These are phyloP conservation scores for Leptopilina boulardi DNA, from an alignment of 1,140 invertebrate species.

Conservation along the genomic window DNA sequence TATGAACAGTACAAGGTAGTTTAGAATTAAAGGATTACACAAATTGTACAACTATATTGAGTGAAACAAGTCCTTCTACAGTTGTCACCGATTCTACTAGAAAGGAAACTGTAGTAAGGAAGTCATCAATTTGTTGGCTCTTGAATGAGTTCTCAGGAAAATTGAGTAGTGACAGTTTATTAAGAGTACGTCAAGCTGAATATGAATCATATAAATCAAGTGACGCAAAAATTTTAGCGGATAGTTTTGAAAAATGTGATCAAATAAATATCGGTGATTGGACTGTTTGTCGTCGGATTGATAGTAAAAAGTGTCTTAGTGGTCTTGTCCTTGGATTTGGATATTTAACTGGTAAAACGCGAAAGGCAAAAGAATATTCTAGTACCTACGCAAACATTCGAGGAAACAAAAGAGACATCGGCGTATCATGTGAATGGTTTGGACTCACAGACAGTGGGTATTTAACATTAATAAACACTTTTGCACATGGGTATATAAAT, in stretches of 20 bases:
- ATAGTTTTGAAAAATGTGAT: not conserved
- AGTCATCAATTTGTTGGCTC: not conserved
- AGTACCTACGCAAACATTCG: no score
- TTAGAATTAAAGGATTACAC: not conserved
- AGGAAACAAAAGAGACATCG: no score
- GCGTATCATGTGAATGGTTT: no score
- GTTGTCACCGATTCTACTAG: not conserved
- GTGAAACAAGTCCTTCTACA: not conserved
- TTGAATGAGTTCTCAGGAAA: no score
- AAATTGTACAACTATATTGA: not conserved
- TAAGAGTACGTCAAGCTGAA: not conserved
- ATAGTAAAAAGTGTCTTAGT: not conserved
- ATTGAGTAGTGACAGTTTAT: no score
- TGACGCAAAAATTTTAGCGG: not conserved
- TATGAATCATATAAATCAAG: not conserved
- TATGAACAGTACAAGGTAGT: not conserved
- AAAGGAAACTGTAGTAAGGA: not conserved
- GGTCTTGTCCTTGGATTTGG: not conserved
- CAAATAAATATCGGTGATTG: not conserved
- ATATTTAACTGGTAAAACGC: not conserved
- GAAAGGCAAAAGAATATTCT: no score
- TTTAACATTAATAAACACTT: no score
- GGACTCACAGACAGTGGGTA: no score
- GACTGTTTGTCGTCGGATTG: not conserved
- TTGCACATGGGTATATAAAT: no score